These are phyloP conservation scores for Saccopteryx bilineata DNA, from an alignment of 2,113 vertebrate species.

Conservation along the genomic window DNA sequence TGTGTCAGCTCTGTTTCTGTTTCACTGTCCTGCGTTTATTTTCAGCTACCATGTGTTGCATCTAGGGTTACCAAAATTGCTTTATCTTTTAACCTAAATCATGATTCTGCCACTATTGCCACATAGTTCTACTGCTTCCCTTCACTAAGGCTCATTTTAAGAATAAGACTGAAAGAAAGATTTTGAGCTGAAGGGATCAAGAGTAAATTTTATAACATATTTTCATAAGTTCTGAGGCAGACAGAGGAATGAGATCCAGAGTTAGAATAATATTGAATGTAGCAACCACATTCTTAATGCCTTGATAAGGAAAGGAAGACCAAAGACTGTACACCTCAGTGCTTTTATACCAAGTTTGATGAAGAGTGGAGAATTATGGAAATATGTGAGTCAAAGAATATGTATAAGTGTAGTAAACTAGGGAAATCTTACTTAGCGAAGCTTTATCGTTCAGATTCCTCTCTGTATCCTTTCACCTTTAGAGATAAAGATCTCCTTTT, in stretches of 20 bases:
- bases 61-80: not conserved
- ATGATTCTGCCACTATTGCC: too few species aligned
- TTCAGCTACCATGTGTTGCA: too few species aligned
- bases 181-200: not conserved
- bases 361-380: not conserved
- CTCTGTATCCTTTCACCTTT: not conserved
- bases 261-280: not conserved
- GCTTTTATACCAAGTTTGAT: not conserved
- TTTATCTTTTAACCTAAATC: not conserved
- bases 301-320: not conserved
- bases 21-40: not conserved
- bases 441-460: not conserved
- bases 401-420: not conserved
- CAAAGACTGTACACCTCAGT: not conserved
- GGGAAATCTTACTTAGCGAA: not conserved
- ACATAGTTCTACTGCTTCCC: not conserved
- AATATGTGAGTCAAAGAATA: not conserved
- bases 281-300: not conserved
- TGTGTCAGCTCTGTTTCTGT: not conserved
- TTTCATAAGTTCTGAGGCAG: not conserved
- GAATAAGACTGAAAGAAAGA: not conserved
- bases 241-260: not conserved
- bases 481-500: not conserved
- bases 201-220: not conserved
- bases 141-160: not conserved